These are phyloP conservation scores for Gastrophryne carolinensis DNA, from an alignment of 2,797 vertebrate genomes.

Conservation along the genomic window DNA sequence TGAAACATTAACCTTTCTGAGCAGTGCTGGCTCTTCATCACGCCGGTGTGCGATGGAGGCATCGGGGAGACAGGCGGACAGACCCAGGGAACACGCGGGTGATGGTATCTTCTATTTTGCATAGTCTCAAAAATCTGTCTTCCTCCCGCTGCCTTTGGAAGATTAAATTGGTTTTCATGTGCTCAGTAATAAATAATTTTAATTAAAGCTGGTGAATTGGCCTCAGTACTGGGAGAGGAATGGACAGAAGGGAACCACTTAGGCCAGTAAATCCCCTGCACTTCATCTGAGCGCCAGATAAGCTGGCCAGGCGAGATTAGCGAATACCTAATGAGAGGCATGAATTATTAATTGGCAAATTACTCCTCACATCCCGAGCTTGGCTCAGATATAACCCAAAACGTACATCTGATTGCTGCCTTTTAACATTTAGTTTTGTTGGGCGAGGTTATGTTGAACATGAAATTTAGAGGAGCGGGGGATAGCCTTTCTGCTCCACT, in stretches of 20 bases:
- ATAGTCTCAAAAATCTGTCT: constrained; percentile 2
- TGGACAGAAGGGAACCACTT: constrained; percentile 29
- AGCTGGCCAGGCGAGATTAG: constrained; percentile 36
- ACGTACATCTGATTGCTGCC: background rate
- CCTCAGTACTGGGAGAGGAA: constrained; percentile 15
- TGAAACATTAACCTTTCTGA: constrained; percentile 3
- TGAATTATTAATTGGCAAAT: constrained; percentile 46
- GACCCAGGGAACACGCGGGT: background rate
- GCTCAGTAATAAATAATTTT: constrained; percentile 45
- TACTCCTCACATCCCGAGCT: constrained; percentile 10
- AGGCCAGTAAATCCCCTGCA: constrained; percentile 12
- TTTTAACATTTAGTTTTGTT: background rate
- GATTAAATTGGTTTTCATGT: constrained; percentile 26
- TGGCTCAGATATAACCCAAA: background rate
- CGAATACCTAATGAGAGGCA: constrained; percentile 21
- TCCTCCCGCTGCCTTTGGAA: constrained; percentile 3
- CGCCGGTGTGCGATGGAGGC: background rate
- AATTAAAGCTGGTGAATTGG: constrained; percentile 40
- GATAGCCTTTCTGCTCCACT: background rate
- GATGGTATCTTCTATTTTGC: background rate
- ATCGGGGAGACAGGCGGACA: background rate
- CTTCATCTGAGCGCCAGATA: background rate
- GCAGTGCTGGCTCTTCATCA: constrained; percentile 1
- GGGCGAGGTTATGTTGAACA: background rate
- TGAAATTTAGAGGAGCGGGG: background rate